These are phyloP conservation scores for Mola mola DNA, from an alignment of 2,113 vertebrate species.

Conservation along the genomic window DNA sequence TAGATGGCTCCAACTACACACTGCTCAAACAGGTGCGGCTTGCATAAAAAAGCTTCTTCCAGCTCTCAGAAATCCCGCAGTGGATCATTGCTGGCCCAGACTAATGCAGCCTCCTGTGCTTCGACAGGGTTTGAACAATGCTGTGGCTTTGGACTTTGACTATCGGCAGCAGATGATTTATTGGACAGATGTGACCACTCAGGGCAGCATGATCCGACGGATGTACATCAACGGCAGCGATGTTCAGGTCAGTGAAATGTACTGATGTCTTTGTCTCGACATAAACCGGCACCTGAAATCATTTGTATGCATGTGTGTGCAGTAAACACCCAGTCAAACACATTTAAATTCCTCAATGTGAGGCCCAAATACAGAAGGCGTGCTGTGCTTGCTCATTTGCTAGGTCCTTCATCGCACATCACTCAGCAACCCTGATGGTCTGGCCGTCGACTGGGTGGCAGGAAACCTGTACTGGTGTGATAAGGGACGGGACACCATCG, in stretches of 20 bases:
- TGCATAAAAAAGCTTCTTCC: constrained; percentile 2
- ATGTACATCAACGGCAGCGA: constrained; percentile 98
- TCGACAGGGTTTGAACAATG: constrained; percentile 94
- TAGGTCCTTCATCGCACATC: constrained; percentile 97
- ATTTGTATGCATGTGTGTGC: background rate
- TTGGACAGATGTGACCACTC: constrained; percentile 98
- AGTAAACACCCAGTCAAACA: background rate
- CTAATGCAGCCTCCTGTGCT: constrained; percentile 26
- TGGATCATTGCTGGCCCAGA: background rate
- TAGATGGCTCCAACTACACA: constrained; percentile 96
- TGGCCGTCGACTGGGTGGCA: constrained; percentile 98
- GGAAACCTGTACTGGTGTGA: constrained; percentile 99
- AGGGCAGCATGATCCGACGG: constrained; percentile 98
- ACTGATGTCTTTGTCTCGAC: background rate
- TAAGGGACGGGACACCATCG: constrained; percentile 98
- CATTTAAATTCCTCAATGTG: background rate
- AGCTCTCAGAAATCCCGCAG: background rate
- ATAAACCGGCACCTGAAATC: too few species aligned
- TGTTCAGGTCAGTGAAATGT: constrained; percentile 84
- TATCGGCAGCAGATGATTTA: constrained; percentile 97
- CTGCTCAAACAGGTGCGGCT: constrained; percentile 92
- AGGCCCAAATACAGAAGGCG: background rate
- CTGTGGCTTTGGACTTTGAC: constrained; percentile 96
- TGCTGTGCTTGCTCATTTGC: constrained; percentile 13
- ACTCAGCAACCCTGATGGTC: constrained; percentile 95